Conservation (phyloP, 2,888 invertebrate species). For the Chaitophorus viminalis region DNA sequence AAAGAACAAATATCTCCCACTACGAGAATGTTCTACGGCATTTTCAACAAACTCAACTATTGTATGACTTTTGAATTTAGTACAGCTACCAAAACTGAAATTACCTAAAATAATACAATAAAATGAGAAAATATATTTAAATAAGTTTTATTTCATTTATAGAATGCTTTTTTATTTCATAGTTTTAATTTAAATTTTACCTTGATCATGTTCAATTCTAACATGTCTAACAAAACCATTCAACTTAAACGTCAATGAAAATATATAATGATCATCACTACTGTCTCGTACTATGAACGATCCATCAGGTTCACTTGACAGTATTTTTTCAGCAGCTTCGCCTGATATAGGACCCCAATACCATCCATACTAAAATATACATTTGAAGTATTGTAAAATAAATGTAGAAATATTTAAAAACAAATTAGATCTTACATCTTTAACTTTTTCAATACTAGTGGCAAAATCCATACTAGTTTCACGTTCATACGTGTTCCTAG, state of each 20-base stretch:
- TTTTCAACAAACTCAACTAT: conserved; percentile 96
- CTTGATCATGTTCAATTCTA: conserved; percentile 88
- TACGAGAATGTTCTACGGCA: conserved; percentile 92
- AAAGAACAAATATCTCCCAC: conserved; percentile 92
- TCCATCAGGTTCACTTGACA: conserved; percentile 91
- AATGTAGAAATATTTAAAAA: background rate
- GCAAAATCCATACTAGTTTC: conserved; percentile 80
- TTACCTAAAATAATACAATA: conserved; percentile 75
- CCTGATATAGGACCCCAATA: conserved; percentile 95
- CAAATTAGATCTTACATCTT: conserved; percentile 81
- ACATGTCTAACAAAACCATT: conserved; percentile 91
- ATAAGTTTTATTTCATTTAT: background rate
- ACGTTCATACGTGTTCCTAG: conserved; percentile 48
- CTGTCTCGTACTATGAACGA: conserved; percentile 94
- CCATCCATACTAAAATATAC: conserved; percentile 82
- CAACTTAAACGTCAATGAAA: conserved; percentile 91
- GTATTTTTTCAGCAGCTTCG: conserved; percentile 89
- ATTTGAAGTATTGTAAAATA: background rate
- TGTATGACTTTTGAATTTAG: conserved; percentile 93
- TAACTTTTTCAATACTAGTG: conserved; percentile 90
- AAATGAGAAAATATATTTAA: background rate
- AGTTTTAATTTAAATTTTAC: conserved; percentile 27
- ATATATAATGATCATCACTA: conserved; percentile 94
- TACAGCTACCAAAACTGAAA: conserved; percentile 94
- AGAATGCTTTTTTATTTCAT: background rate